phyloP scores from a whole-genome alignment of 1,140 invertebrate species.

The Saccostrea glomerata region DNA sequence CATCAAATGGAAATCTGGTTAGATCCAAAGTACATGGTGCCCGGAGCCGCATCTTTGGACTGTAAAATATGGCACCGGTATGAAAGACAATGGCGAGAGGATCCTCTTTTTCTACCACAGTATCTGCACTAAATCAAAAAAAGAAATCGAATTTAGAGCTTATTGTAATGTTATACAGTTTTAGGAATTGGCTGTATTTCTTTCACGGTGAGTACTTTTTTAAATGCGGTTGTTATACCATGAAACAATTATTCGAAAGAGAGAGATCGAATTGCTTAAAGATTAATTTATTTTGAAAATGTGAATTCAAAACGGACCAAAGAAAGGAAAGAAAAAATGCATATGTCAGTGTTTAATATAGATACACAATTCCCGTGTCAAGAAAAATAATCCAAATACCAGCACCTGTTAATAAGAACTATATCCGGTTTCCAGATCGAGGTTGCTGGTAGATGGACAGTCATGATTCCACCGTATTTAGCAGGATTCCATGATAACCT shows the following conservation, averaged over 20 bases:
- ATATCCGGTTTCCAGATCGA: slow-evolving; percentile 83
- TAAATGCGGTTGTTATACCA: no score
- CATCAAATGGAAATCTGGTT: slow-evolving; percentile 96
- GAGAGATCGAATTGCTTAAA: no score
- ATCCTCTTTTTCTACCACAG: slow-evolving; percentile 56
- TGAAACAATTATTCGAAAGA: no score
- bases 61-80: slow-evolving; percentile 93
- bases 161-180: no score
- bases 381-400: not conserved
- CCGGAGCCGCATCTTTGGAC: slow-evolving; percentile 98
- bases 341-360: no score
- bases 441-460: slow-evolving; percentile 76
- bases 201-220: no score
- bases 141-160: not conserved
- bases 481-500: slow-evolving; percentile 66
- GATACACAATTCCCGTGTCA: no score
- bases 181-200: no score
- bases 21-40: slow-evolving; percentile 99
- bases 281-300: no score
- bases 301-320: no score
- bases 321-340: no score
- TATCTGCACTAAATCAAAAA: slow-evolving; percentile 60
- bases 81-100: slow-evolving; percentile 62
- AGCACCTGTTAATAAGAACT: slow-evolving; percentile 82
- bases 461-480: slow-evolving; percentile 56